Evolutionary conservation across 2,888 invertebrate genomes (phyloP).

Genomic region (Platerodrilus igneus): DNA sequence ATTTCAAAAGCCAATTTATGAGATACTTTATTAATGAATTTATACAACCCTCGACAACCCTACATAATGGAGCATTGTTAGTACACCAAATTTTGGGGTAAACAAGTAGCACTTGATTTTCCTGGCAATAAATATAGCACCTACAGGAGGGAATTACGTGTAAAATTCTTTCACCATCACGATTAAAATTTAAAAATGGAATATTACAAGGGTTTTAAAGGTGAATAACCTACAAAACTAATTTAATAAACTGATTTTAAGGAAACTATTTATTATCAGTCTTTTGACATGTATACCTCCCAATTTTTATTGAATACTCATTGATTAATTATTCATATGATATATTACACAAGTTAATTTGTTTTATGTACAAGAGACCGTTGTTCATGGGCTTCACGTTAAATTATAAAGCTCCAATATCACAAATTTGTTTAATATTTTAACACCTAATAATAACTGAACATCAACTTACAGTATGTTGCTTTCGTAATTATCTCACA

Average conservation of each 20-base stretch:
- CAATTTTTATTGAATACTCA: slow-evolving; percentile 29
- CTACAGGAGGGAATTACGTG: slow-evolving; percentile 25
- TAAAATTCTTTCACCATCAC: slow-evolving; percentile 23
- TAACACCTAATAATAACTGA: slow-evolving; percentile 19
- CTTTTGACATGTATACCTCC: slow-evolving; percentile 44
- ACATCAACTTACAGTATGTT: slow-evolving; percentile 12
- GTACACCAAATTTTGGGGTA: too few species aligned
- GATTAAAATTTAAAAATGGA: slow-evolving; percentile 21
- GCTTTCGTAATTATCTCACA: slow-evolving; percentile 22
- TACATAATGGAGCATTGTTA: too few species aligned
- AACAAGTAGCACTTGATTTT: too few species aligned
- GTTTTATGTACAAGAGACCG: slow-evolving; percentile 28
- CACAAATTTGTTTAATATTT: slow-evolving; percentile 23
- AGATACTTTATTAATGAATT: too few species aligned
- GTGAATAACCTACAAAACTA: slow-evolving; percentile 19
- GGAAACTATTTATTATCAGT: slow-evolving; percentile 37
- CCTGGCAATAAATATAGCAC: slow-evolving; percentile 24
- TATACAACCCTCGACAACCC: too few species aligned
- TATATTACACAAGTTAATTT: slow-evolving; percentile 22
- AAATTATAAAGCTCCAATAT: slow-evolving; percentile 20
- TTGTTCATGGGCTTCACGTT: slow-evolving; percentile 19
- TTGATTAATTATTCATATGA: slow-evolving; percentile 29
- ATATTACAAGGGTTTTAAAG: slow-evolving; percentile 15
- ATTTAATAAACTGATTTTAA: slow-evolving; percentile 33
- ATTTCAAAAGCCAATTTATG: too few species aligned